These are phyloP conservation scores for Rattus rattus DNA, from an alignment of 2,113 vertebrate genomes.

Conservation along the genomic window DNA sequence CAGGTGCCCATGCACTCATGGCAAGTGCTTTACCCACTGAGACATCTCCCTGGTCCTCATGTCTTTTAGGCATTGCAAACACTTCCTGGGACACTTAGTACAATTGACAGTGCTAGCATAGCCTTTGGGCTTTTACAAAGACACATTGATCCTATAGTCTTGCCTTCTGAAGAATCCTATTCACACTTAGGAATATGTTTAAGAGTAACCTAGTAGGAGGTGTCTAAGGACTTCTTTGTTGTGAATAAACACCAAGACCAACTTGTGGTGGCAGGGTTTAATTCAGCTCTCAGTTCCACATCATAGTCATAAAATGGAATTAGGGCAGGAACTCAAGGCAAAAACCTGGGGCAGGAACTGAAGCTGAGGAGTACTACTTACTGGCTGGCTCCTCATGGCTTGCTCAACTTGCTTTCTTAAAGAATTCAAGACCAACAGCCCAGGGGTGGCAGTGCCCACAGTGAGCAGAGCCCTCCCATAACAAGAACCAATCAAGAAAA, in stretches of 20 bases:
- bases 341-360: background rate
- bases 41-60: background rate
- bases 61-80: background rate
- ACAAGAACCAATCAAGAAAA: background rate
- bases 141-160: background rate
- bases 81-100: background rate
- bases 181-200: background rate
- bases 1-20: too few species aligned
- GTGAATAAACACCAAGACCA: background rate
- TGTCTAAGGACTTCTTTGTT: background rate
- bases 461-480: background rate
- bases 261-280: background rate
- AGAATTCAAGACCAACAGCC: background rate
- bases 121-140: background rate
- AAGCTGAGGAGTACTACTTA: background rate
- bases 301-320: background rate
- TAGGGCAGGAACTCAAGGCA: background rate
- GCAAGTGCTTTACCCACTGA: background rate
- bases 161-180: background rate
- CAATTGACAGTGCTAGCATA: background rate
- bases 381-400: background rate
- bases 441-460: background rate
- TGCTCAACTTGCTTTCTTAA: background rate
- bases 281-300: background rate
- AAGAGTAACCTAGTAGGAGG: background rate